Evolutionary conservation across 1,140 invertebrate species (phyloP).

Genomic region (Hormaphis cornu): DNA sequence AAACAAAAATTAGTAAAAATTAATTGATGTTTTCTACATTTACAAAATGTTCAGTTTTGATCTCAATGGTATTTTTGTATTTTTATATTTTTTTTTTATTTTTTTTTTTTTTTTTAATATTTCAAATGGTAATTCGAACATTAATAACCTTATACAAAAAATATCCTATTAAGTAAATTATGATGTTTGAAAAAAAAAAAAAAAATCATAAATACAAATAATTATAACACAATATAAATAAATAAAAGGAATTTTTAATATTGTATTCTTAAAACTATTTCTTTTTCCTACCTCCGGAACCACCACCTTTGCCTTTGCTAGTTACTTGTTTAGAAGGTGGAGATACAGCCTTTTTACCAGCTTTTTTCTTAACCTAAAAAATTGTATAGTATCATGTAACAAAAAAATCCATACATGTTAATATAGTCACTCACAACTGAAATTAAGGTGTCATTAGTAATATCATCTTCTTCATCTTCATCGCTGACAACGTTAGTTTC

Average conservation of each 20-base stretch:
- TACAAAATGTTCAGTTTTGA: too few species aligned
- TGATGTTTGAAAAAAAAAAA: background rate
- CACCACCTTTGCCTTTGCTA: background rate
- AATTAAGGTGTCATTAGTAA: slow-evolving; percentile 67
- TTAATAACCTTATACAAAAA: too few species aligned
- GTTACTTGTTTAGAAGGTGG: background rate
- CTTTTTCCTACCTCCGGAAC: slow-evolving; percentile 15
- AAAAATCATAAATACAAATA: too few species aligned
- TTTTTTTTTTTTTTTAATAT: too few species aligned
- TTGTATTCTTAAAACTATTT: too few species aligned
- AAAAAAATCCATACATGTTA: slow-evolving; percentile 1
- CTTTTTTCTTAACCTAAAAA: slow-evolving; percentile 41
- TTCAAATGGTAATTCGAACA: too few species aligned
- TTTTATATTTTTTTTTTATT: too few species aligned
- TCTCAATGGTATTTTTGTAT: too few species aligned
- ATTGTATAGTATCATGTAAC: background rate
- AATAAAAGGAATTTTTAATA: too few species aligned
- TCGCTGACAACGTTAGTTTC: slow-evolving; percentile 41
- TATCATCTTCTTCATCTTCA: slow-evolving; percentile 50
- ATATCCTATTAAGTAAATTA: background rate
- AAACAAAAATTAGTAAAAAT: too few species aligned
- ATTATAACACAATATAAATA: too few species aligned
- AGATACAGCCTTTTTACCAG: slow-evolving; percentile 9
- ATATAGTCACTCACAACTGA: slow-evolving; percentile 52
- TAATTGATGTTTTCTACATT: too few species aligned